Percentiles rank a stretch among this genome's conserved stretches.
phyloP scores from a whole-genome alignment of 2,797 vertebrate genomes.

The Melanotaenia parkinsoni region DNA sequence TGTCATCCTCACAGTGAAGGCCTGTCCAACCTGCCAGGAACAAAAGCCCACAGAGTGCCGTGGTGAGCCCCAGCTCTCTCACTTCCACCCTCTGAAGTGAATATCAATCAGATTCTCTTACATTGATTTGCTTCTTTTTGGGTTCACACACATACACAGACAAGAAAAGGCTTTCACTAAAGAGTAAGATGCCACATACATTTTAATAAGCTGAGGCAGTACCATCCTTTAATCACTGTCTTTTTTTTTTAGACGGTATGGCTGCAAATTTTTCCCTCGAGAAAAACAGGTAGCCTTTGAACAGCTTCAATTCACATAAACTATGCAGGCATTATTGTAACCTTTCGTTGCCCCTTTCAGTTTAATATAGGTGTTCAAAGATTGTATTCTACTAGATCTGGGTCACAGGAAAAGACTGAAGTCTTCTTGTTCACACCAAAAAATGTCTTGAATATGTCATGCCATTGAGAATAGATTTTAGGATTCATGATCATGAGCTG shows the following conservation, averaged over 20 bases:
- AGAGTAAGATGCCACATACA: constrained; percentile 69
- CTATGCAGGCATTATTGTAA: constrained; percentile 56
- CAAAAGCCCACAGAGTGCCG: constrained; percentile 82
- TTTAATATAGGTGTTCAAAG: constrained; percentile 30
- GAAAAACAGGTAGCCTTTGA: constrained; percentile 56
- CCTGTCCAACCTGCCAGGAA: constrained; percentile 89
- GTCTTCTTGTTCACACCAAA: constrained; percentile 17
- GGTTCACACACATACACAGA: constrained; percentile 75
- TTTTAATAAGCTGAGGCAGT: constrained; percentile 77
- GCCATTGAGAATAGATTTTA: constrained; percentile 30
- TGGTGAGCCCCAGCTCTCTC: constrained; percentile 78
- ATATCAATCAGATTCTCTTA: constrained; percentile 84
- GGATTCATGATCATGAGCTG: constrained; percentile 32
- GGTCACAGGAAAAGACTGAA: constrained; percentile 16
- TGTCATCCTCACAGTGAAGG: constrained; percentile 86
- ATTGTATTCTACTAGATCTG: constrained; percentile 43
- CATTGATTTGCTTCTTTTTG: constrained; percentile 83
- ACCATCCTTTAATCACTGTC: constrained; percentile 71
- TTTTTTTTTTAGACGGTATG: constrained; percentile 66
- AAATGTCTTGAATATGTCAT: constrained; percentile 11
- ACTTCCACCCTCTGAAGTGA: constrained; percentile 83
- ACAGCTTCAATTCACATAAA: constrained; percentile 45
- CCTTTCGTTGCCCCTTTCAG: constrained; percentile 59
- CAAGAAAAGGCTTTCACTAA: constrained; percentile 80
- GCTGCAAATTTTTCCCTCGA: constrained; percentile 72